Base-by-base conservation (phyloP, 2,113 vertebrate genomes). In the Pseudois nayaur region DNA sequence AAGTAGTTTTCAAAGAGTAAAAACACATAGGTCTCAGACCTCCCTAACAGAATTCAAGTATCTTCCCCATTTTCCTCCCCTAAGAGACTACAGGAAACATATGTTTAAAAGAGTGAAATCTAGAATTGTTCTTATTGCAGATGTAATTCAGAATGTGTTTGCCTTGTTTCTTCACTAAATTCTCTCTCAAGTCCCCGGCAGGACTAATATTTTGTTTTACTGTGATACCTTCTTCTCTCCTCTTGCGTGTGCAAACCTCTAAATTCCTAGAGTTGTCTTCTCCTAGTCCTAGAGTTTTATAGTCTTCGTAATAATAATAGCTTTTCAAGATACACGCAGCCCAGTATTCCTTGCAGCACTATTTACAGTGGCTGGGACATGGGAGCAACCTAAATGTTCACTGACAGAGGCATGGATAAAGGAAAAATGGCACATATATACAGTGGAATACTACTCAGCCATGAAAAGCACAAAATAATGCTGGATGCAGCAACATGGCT, bases 1-100 rank as follows among this genome's bases (percentile, higher is more conserved):
- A 36, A 96, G n/a, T 88, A n/a, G 19, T 36, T 57, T 90, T 83
- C 27, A 91, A 97, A 90, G 54, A 95, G 45, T 64, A 33, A 94
- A 95, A 78, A 87, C 19, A 45, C 16, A 36, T 86, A 78, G 4
- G 23, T 95, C 33, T 86, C 86, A 92, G 71, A 67, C 78, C 6
- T 87, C 9, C 33, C 15, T 91, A 50, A 62, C 3, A 91, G 48
- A 95, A 81, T 90, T 54, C 62, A 93, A 55, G 5, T 33, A 71
- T 71, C 12, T 33, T 78, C 8, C 54, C 48, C 50, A 40, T 87
- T 93, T 79, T 52, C 10, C 31, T 95, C 43, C 36, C 10, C 78
- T 89, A 79, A 86, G 57, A 94, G 87, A 95, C 27, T 31, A 88
- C 36, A 79, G 71, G 50, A 60, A 84, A 87, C 16, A 93, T n/a